phyloP scores from a whole-genome alignment of 2,797 vertebrate species.

The Tangara arthus region DNA sequence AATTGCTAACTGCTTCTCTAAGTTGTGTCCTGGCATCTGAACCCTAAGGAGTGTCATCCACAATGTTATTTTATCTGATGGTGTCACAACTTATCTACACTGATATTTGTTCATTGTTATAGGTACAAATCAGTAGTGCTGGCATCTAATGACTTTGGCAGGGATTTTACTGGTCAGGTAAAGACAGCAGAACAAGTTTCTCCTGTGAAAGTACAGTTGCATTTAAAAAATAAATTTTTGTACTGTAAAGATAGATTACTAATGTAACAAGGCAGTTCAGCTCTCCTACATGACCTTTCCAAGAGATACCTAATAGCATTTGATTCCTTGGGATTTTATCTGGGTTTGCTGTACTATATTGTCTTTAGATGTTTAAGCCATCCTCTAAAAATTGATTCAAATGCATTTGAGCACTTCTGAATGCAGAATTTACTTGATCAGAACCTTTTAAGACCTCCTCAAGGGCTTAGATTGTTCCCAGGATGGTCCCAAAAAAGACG shows the following conservation, averaged over 20 bases:
- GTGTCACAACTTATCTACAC: not conserved
- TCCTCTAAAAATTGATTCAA: not conserved
- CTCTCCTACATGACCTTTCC: not conserved
- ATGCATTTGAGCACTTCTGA: not conserved
- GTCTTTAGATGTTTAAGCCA: not conserved
- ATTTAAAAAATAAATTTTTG: not conserved
- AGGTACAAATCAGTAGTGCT: slow-evolving; percentile 70
- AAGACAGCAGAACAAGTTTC: slow-evolving; percentile 77
- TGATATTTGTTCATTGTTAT: not conserved
- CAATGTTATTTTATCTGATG: not conserved
- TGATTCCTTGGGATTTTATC: not conserved
- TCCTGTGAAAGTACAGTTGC: slow-evolving; percentile 72
- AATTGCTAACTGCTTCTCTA: not conserved
- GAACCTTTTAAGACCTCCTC: not conserved
- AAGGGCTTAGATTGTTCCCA: not conserved
- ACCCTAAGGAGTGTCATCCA: not conserved
- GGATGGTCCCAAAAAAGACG: not conserved
- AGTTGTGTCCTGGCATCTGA: not conserved
- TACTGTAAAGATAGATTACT: not conserved
- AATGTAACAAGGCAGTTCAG: not conserved
- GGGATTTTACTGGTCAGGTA: slow-evolving; percentile 70
- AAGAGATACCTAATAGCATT: not conserved
- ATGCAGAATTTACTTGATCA: not conserved
- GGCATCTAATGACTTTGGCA: slow-evolving; percentile 68
- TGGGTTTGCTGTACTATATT: not conserved